phyloP scores from a whole-genome alignment of 2,888 invertebrate species.

The Tachina lurida region DNA sequence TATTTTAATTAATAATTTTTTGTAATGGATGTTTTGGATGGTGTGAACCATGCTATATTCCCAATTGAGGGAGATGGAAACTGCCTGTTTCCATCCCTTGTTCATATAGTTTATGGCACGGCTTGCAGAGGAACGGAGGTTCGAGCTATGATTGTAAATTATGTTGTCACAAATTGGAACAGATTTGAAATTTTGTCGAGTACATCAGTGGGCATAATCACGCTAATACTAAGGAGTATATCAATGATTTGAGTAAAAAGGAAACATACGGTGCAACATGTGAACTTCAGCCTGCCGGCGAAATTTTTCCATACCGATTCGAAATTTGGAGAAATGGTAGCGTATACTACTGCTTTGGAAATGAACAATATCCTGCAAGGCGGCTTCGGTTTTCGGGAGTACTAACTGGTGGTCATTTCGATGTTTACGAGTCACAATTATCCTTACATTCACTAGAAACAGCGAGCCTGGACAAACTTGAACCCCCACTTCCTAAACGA shows the following conservation, averaged over 20 bases:
- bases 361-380: neutral
- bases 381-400: neutral
- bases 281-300: constrained; percentile 8
- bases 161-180: constrained; percentile 21
- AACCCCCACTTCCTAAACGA: neutral
- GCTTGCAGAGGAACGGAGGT: constrained; percentile 4
- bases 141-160: constrained; percentile 1
- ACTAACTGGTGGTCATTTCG: neutral
- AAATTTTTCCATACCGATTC: constrained; percentile 10
- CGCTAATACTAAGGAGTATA: neutral
- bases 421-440: neutral
- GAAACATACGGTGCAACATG: constrained; percentile 13
- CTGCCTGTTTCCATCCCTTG: constrained; percentile 14
- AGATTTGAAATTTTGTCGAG: neutral
- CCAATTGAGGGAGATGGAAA: constrained; percentile 16
- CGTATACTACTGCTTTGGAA: neutral
- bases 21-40: neutral
- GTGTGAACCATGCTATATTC: neutral
- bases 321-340: constrained; percentile 13
- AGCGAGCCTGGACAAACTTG: neutral
- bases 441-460: too few species aligned
- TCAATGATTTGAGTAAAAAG: constrained; percentile 11
- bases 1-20: too few species aligned
- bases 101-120: constrained; percentile 14
- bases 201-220: neutral